Conservation (phyloP, 2,888 invertebrate genomes). For the Cremastobaeus sp. region DNA sequence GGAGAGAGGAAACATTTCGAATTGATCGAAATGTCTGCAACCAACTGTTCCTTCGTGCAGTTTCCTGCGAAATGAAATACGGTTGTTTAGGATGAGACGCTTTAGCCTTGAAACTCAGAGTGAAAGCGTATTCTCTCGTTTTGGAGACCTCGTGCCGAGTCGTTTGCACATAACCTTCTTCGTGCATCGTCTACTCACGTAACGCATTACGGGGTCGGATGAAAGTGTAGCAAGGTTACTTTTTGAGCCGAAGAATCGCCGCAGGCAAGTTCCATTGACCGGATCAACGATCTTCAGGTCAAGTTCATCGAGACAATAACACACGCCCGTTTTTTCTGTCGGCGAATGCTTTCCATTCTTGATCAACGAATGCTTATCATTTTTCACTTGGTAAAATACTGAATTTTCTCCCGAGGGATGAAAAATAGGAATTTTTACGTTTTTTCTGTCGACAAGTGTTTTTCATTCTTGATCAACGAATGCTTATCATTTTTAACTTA, state of each 20-base stretch:
- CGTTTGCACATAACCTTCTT: constrained; percentile 73
- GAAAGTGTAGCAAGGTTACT: constrained; percentile 68
- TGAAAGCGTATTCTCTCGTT: constrained; percentile 60
- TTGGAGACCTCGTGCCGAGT: constrained; percentile 67
- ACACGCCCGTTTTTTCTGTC: too few species aligned
- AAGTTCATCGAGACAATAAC: constrained; percentile 60
- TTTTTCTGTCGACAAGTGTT: too few species aligned
- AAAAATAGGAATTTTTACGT: too few species aligned
- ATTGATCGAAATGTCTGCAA: constrained; percentile 22
- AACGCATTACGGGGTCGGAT: constrained; percentile 63
- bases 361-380: too few species aligned
- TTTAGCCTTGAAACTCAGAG: constrained; percentile 53
- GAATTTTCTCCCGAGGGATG: too few species aligned
- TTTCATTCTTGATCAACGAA: too few species aligned
- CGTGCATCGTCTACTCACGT: constrained; percentile 63
- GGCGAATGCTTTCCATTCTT: too few species aligned
- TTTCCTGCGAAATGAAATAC: constrained; percentile 13
- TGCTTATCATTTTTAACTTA: too few species aligned
- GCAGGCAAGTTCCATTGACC: constrained; percentile 44
- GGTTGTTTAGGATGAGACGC: constrained; percentile 29
- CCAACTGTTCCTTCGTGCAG: constrained; percentile 39
- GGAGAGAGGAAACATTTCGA: constrained; percentile 14
- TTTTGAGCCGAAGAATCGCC: constrained; percentile 52
- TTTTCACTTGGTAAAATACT: too few species aligned
- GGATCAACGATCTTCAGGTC: constrained; percentile 64